Base-by-base conservation (phyloP, 2,797 vertebrate genomes). In the Epinephelus coioides region DNA sequence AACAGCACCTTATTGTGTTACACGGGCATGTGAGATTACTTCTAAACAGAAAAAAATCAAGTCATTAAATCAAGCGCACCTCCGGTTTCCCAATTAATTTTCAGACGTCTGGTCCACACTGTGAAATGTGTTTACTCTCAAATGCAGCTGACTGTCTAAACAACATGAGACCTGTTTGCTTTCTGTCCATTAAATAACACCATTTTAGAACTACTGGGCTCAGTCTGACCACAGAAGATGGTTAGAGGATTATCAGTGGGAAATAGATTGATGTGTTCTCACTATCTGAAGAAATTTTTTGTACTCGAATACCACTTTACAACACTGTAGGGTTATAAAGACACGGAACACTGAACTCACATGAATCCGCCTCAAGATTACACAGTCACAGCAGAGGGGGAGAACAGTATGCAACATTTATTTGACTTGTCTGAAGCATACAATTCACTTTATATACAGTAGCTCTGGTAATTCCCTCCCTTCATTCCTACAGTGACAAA, bases 71-170 rank as follows among this genome's bases (percentile, higher is more conserved):
- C 61, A 79, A 74, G 56, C 2, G 1, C 46, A 59, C 54, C 59
- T 50, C 40, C 6, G 13, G 54, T 67, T 59, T 46, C 7, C 74
- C 57, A 66, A 73, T 86, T 81, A 10, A 79, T 79, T 59, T 73
- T 21, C 38, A 69, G 18, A 47, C 2, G 6, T 69, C 27, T 11
- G 19, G 25, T 69, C 55, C 19, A 30, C 8, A 27, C 54, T 27
- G 50, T 61, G 12, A 70, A 85, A 71, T n/a, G 6, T 44, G 18
- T 23, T 27, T 76, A 30, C 19, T 57, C n/a, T 21, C 18, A 53
- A 23, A 56, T 47, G 38, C 13, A 27, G 47, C 17, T 14, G 18
- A 19, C 46, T 13, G 56, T 21, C 27, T 30, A 23, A 59, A 53
- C 46, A 78, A 14, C 21, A 69, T 43, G 43, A 75, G 53, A 12